Evolutionary conservation across 2,113 vertebrate genomes (phyloP).

Genomic region (Cheirogaleus medius): DNA sequence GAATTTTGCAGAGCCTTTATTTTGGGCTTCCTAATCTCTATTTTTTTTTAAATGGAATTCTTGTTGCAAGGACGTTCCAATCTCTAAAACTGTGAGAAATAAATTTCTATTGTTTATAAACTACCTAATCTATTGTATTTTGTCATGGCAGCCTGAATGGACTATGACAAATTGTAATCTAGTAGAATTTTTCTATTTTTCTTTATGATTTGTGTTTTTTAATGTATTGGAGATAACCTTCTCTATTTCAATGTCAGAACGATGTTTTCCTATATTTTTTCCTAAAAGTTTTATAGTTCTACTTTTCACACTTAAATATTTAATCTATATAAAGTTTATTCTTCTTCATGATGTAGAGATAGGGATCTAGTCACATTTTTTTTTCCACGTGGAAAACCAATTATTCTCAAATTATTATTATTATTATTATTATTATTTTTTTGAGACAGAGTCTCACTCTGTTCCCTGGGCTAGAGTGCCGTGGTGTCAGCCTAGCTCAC

Average conservation of each 20-base stretch:
- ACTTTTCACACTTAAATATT: not conserved
- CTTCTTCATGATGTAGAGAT: not conserved
- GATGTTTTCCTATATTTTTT: not conserved
- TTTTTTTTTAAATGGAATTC: no score
- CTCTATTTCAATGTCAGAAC: not conserved
- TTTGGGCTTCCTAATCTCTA: no score
- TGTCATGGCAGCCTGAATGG: not conserved
- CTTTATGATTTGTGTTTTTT: not conserved
- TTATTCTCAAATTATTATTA: not conserved
- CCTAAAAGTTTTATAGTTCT: not conserved
- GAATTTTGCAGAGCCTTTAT: not conserved
- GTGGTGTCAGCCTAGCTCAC: no score
- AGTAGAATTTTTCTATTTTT: not conserved
- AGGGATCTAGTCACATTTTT: not conserved
- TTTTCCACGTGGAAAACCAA: not conserved
- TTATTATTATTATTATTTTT: no score
- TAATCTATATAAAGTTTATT: not conserved
- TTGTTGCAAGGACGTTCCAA: no score
- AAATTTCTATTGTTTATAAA: not conserved
- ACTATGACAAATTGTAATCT: not conserved
- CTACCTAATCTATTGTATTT: not conserved
- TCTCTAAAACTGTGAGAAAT: not conserved
- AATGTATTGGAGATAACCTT: not conserved
- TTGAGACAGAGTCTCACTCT: no score
- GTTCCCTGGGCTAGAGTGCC: no score